Evolutionary conservation across 2,797 vertebrate genomes (phyloP).

Genomic region (Acanthurus tractus): DNA sequence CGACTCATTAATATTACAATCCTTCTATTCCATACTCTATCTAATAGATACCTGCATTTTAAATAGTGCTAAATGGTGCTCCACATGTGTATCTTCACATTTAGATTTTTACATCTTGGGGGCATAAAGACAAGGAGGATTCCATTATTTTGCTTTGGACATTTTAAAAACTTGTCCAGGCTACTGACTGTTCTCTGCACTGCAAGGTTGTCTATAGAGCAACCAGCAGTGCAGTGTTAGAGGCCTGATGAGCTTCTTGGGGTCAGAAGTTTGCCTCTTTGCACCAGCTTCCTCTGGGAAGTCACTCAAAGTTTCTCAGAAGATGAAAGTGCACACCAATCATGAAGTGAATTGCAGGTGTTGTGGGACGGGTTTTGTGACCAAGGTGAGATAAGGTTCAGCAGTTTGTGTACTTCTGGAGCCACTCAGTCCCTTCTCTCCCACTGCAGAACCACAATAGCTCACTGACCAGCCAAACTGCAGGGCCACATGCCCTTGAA

Average conservation of each 20-base stretch:
- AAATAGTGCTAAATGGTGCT: no score
- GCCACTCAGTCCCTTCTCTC: slow-evolving; percentile 39
- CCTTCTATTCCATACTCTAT: no score
- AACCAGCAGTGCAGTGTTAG: neutral
- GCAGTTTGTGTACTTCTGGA: slow-evolving; percentile 44
- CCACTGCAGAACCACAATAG: slow-evolving; percentile 48
- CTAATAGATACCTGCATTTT: no score
- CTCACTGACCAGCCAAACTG: slow-evolving; percentile 44
- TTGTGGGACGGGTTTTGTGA: slow-evolving; percentile 50
- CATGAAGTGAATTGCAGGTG: slow-evolving; percentile 32
- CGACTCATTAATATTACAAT: no score
- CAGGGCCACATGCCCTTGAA: slow-evolving; percentile 36
- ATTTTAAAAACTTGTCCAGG: neutral
- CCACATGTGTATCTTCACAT: no score
- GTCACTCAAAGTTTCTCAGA: slow-evolving; percentile 34
- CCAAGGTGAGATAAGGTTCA: slow-evolving; percentile 48
- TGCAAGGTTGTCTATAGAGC: neutral
- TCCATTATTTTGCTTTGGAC: no score
- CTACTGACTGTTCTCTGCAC: neutral
- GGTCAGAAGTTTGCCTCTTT: slow-evolving; percentile 43
- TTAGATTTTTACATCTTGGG: no score
- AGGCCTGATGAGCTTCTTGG: slow-evolving; percentile 8
- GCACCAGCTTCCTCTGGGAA: neutral
- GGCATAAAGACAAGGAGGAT: no score
- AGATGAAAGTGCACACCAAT: slow-evolving; percentile 31